Base-by-base conservation (phyloP, 2,113 vertebrate genomes). In the Cyrtonyx montezumae region DNA sequence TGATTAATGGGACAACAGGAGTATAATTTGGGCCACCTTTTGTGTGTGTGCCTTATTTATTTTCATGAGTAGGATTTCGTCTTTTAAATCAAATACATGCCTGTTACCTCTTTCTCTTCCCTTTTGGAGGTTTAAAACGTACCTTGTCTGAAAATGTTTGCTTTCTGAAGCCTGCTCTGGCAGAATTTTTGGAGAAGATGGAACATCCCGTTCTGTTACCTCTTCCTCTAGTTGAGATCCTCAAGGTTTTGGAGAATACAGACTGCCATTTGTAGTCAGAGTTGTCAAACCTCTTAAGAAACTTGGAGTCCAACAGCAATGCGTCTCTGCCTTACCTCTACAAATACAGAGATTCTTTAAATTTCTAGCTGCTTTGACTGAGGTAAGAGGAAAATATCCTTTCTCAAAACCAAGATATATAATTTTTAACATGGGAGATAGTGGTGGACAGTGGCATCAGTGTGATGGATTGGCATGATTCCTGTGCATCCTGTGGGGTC, bases 1-100 rank as follows among this genome's bases (percentile, higher is more conserved):
- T 55, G 40, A 96, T 93, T 82, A 92, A 95, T 96, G 58, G 65
- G 75, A 48, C 81, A 68, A n/a, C n/a, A 48, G 77, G 87, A 81
- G 48, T 79, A 36, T 43, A 23, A 7, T 71, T 40, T n/a, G 5
- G 19, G 69, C 79, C 71, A 84, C 65, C 37, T 73, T 20, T 46
- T 82, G 17, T 20, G 34, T 79, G 67, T 23, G 42, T 61, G 49
- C 4, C 48, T 20, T 88, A 73, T 81, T 58, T 62, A 78, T 91
- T 96, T 96, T 91, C 32, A 63, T 17, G 25, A 59, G 59, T 42
- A 20, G 42, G 28, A 9, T 79, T 88, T 95, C 8, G 69, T 66
- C 11, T 90, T 88, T 81, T 79, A 59, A 91, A 82, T 80, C 3
- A 66, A 73, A 12, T 18, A 32, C 13, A 9, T 61, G 23, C 17